A percentile compares a stretch with the other conserved stretches of the same genome.
These are phyloP conservation scores for Onychostoma macrolepis DNA, from an alignment of 2,113 vertebrate genomes.

Conservation along the genomic window DNA sequence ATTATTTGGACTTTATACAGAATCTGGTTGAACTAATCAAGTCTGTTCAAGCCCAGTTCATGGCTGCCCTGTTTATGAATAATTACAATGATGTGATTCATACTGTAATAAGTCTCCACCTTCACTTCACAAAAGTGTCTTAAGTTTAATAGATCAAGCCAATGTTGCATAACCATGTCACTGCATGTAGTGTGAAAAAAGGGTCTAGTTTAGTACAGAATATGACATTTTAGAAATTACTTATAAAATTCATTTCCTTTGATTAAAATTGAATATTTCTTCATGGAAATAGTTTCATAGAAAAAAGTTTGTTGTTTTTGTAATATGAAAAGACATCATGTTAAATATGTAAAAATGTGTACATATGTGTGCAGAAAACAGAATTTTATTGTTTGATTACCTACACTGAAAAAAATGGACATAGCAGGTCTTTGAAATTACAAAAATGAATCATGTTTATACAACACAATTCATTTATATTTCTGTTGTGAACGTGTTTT, in stretches of 20 bases:
- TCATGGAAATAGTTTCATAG: neutral
- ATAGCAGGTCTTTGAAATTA: too few species aligned
- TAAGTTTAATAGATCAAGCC: conserved; percentile 9
- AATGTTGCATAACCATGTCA: neutral
- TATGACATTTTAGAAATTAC: neutral
- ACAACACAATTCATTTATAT: too few species aligned
- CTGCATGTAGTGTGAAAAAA: neutral
- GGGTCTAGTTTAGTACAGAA: neutral
- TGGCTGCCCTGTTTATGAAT: neutral
- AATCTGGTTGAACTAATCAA: conserved; percentile 37
- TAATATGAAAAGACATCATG: too few species aligned
- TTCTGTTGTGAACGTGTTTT: too few species aligned
- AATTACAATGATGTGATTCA: conserved; percentile 40
- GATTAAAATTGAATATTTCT: too few species aligned
- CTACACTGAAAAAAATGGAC: too few species aligned
- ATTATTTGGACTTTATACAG: neutral
- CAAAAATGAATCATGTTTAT: too few species aligned
- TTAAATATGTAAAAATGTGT: too few species aligned
- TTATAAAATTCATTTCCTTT: neutral
- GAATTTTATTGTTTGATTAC: too few species aligned
- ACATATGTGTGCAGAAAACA: too few species aligned
- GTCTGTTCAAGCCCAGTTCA: conserved; percentile 33
- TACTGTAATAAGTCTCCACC: conserved; percentile 21
- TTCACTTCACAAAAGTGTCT: conserved; percentile 25
- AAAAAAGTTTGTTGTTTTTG: too few species aligned